Base-by-base conservation (phyloP, 2,797 vertebrate genomes). In the Malurus splendens region DNA sequence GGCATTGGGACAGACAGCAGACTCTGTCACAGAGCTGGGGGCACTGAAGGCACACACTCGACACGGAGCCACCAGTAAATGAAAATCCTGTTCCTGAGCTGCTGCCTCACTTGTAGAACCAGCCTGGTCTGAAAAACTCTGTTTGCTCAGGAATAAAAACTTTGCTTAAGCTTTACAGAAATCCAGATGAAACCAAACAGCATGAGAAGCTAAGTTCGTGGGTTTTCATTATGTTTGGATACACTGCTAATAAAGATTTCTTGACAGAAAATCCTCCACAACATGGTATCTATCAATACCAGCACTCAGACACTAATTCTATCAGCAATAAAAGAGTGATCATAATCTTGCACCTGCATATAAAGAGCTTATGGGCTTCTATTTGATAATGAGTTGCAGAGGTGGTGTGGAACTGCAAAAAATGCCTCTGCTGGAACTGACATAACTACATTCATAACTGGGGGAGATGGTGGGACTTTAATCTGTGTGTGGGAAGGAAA, bases 181-280 rank as follows among this genome's bases (percentile, higher is more conserved):
- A 84, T 84, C 25, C 66, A 80, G 47, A 74, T 55, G 68, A 93
- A 92, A 89, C 87, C 68, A 89, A 95, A 95, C 30, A 92, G 65
- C 39, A 59, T 3, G 17, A 68, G 57, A 55, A 89, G n/a, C 14
- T 45, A 64, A 81, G 19, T 83, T 92, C 55, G n/a, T 78, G 75
- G 24, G 51, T 89, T 92, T 93, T 93, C 78, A 75, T 93, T 94
- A 80, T 86, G 60, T 70, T 89, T 94, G 51, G 61, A 87, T 81
- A 93, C 48, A 56, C 60, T 77, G n/a, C 78, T 94, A 95, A 92
- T 66, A 92, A 89, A 90, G 47, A 86, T 83, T 93, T 93, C 83
- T 92, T 9, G 2, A 45, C 51, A 66, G 71, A 78, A 94, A 96
- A 96, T 91, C 82, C 65, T 88, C 30, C 25, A 6, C 52, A 73